phyloP scores from a whole-genome alignment of 1,140 invertebrate genomes.

The Bactericera cockerelli region DNA sequence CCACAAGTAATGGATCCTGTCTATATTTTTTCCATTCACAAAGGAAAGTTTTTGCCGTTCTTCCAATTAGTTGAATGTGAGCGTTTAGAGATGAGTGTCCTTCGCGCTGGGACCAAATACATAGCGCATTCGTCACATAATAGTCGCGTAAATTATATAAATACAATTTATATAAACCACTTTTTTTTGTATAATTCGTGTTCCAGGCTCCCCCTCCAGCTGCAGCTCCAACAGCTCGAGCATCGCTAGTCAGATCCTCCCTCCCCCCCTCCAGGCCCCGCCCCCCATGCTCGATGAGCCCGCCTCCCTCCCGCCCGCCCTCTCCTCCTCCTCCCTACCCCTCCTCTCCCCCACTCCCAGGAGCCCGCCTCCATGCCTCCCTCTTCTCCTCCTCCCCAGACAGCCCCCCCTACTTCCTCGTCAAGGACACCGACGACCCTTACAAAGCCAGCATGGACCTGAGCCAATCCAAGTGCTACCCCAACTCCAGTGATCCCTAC shows the following conservation, averaged over 20 bases:
- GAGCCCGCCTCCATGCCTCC: not conserved
- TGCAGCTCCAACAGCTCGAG: not conserved
- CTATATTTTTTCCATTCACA: too few relatives aligned
- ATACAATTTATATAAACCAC: too few relatives aligned
- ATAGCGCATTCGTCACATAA: too few relatives aligned
- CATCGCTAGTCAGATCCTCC: constrained; percentile 2
- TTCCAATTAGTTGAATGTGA: too few relatives aligned
- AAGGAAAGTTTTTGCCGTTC: too few relatives aligned
- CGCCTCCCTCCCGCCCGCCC: not conserved
- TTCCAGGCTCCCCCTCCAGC: not conserved
- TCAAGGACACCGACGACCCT: not conserved
- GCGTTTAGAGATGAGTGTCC: too few relatives aligned
- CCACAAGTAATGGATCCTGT: too few relatives aligned
- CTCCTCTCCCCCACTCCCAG: not conserved
- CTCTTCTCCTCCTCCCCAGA: not conserved
- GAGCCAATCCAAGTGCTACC: not conserved
- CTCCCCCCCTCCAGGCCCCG: not conserved
- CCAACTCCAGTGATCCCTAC: too few relatives aligned
- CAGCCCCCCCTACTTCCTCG: not conserved
- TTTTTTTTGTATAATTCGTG: too few relatives aligned
- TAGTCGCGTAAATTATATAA: too few relatives aligned
- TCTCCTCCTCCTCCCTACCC: not conserved
- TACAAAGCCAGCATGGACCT: constrained; percentile 2
- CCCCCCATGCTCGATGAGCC: not conserved
- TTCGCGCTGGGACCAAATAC: too few relatives aligned